Conservation (phyloP, 53 echinoderm and acorn worm species). For the Luidia sarsii region DNA sequence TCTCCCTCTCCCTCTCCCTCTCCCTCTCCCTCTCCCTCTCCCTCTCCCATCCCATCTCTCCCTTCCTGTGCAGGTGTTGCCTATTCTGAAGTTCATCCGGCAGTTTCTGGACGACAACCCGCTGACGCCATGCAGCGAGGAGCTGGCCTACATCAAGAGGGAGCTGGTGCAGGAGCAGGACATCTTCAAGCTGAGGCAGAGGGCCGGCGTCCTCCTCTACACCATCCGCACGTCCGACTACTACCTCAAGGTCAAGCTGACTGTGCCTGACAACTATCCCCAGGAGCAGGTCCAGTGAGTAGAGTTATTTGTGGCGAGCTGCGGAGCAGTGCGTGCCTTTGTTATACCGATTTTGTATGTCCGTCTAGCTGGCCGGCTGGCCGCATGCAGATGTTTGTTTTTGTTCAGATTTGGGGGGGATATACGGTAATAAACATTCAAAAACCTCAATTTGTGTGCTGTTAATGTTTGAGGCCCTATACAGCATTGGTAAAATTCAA, state of each 20-base stretch:
- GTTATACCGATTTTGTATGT: too few species aligned
- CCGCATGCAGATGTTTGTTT: too few species aligned
- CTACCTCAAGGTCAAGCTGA: slow-evolving; percentile 77
- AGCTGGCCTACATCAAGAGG: slow-evolving; percentile 84
- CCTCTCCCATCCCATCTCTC: not conserved
- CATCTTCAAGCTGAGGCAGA: slow-evolving; percentile 81
- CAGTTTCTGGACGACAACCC: slow-evolving; percentile 93
- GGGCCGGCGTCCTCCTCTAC: slow-evolving; percentile 74
- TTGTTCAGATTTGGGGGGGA: too few species aligned
- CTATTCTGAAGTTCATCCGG: slow-evolving; percentile 78
- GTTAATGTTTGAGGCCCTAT: too few species aligned
- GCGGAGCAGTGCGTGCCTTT: too few species aligned
- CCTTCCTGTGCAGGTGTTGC: slow-evolving; percentile 71
- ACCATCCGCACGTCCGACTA: slow-evolving; percentile 74
- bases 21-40: too few species aligned
- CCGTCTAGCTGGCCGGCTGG: too few species aligned
- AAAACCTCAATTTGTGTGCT: too few species aligned
- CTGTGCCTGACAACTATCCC: slow-evolving; percentile 88
- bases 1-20: too few species aligned
- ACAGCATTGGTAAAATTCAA: too few species aligned
- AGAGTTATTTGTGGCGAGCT: too few species aligned
- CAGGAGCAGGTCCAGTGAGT: slow-evolving; percentile 49
- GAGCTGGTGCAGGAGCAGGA: slow-evolving; percentile 78
- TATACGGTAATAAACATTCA: too few species aligned
- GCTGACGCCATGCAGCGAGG: slow-evolving; percentile 91